Evolutionary conservation across 1,140 invertebrate species (phyloP).

Genomic region (Acromyrmex echinatior): DNA sequence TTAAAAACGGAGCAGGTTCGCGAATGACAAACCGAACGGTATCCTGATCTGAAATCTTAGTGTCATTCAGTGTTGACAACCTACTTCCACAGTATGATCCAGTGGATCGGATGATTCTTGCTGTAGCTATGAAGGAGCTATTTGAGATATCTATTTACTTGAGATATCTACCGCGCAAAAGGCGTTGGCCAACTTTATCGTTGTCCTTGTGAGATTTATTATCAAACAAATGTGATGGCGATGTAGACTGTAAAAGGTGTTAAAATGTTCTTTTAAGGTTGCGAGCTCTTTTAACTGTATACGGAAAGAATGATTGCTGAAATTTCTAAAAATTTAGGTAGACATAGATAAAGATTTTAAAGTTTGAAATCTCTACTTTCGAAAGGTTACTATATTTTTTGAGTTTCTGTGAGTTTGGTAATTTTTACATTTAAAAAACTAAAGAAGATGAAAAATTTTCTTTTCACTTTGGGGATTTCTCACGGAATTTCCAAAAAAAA

Average conservation of each 20-base stretch:
- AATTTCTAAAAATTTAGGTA: no score
- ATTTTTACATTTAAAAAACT: no score
- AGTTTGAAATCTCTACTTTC: no score
- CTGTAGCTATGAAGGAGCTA: background rate
- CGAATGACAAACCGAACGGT: slow-evolving; percentile 72
- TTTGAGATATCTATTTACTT: background rate
- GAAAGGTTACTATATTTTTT: no score
- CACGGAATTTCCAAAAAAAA: no score
- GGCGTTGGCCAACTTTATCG: slow-evolving; percentile 14
- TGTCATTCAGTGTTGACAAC: slow-evolving; percentile 41
- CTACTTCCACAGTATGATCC: slow-evolving; percentile 8
- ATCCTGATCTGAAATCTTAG: slow-evolving; percentile 75
- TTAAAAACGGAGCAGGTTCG: slow-evolving; percentile 78
- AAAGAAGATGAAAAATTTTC: no score
- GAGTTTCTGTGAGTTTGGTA: no score
- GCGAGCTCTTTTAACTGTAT: no score
- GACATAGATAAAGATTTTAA: no score
- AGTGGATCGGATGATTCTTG: slow-evolving; percentile 8
- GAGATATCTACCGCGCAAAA: background rate
- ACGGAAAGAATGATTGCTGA: no score
- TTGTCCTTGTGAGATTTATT: slow-evolving; percentile 19
- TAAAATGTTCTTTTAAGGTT: background rate
- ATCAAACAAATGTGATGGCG: background rate
- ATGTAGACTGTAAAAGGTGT: background rate
- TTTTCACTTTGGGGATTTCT: no score